These are phyloP conservation scores for Ammodytes marinus DNA, from an alignment of 2,113 vertebrate genomes.

Conservation along the genomic window DNA sequence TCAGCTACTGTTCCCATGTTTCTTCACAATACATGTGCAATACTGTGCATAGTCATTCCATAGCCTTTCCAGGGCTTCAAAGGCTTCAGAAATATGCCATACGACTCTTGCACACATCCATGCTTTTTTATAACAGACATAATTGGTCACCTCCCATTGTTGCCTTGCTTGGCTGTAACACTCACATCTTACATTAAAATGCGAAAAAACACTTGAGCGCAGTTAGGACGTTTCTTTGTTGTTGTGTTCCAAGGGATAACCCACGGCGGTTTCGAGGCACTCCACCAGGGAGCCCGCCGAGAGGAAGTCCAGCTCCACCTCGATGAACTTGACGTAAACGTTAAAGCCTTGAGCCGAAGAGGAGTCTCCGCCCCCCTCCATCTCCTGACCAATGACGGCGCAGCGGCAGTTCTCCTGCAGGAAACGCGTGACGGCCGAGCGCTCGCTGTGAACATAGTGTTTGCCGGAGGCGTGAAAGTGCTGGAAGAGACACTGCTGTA, in stretches of 20 bases:
- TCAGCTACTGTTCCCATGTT: constrained; percentile 15
- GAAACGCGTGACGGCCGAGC: constrained; percentile 91
- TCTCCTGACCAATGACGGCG: constrained; percentile 73
- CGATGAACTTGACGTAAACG: constrained; percentile 97
- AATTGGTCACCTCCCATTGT: constrained; percentile 24
- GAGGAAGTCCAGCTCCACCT: constrained; percentile 99
- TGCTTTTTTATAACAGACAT: constrained; percentile 38
- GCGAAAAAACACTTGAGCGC: constrained; percentile 1
- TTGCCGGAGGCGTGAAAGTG: constrained; percentile 95
- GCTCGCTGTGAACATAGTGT: constrained; percentile 89
- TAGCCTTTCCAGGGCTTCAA: constrained; percentile 25
- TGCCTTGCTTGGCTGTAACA: constrained; percentile 24
- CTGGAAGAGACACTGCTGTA: constrained; percentile 95
- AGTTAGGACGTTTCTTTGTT: constrained; percentile 82
- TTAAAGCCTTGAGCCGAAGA: constrained; percentile 73
- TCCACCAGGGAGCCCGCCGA: constrained; percentile 97
- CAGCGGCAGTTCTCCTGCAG: constrained; percentile 93
- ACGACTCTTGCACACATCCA: constrained; percentile 41
- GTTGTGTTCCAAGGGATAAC: constrained; percentile 96
- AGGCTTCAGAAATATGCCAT: constrained; percentile 29
- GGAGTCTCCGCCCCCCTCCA: constrained; percentile 82
- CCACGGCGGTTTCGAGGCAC: constrained; percentile 97
- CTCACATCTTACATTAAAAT: constrained; percentile 32
- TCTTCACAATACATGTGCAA: constrained; percentile 17
- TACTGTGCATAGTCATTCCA: constrained; percentile 34